Evolutionary conservation across 2,113 vertebrate genomes (phyloP), one percentile per base, ranked within the genome.

Genomic region (Spea multiplicata): DNA sequence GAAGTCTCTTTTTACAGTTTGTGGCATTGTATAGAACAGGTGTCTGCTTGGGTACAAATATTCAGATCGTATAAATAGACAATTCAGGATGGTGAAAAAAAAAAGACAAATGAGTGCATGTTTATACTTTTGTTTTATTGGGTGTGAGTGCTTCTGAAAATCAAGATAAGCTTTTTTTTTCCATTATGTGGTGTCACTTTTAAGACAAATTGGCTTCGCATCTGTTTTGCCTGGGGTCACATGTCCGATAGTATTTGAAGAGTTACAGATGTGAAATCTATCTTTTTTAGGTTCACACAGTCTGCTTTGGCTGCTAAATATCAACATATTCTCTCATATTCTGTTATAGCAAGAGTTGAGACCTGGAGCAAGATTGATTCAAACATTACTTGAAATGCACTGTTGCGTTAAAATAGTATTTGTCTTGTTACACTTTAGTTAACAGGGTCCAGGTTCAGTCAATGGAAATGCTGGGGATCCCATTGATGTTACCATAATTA

Each of bases 131-230:
- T 74, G 45, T 16, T 73, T 74, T 48, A 59, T 45, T 66, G 52
- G 50, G 62, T 61, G 73, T 65, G 73, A 52, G 17, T 13, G 73
- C 30, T 66, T 44, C 61, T 53, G 48, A 66, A 75, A 53, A 66
- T 53, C 52, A 65, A 52, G 73, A 44, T 65, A 75, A 66, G 5
- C 44, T 65, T 47, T 10, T 47, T 10, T 75, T 66, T 44, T 52
- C 13, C 12, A 59, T 17, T 47, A 17, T 45, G 14, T 66, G 52
- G 17, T 67, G 64, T 46, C 8, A 53, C 45, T 52, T 9, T 53
- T 14, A 68, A 76, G 14, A 44, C 59, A 48, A 57, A 59, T 68
- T 76, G 49, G 7, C 55, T 75, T 75, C 30, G 57, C 74, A 75
- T 75, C 49, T 76, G 65, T 68, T 67, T 57, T 76, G 52, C 44